A percentile compares a stretch with the other conserved stretches of the same genome.
Conservation (phyloP, 2,113 vertebrate genomes). For the Elaphurus davidianus region DNA sequence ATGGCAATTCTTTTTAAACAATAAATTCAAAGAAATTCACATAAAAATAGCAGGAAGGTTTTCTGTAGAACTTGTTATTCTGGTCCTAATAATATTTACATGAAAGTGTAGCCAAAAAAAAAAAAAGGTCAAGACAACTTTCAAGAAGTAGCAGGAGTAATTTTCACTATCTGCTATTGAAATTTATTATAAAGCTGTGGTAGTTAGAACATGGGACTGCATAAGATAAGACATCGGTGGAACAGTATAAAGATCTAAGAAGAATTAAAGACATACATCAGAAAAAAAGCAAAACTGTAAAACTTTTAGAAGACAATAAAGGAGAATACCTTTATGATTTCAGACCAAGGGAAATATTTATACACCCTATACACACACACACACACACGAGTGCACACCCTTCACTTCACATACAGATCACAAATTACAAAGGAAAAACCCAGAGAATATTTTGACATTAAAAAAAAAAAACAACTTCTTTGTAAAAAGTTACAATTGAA, state of each 20-base stretch:
- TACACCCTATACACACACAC: not conserved
- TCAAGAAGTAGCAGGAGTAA: not conserved
- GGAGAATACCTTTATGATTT: not conserved
- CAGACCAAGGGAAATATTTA: not conserved
- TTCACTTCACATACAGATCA: not conserved
- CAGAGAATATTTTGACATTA: not conserved
- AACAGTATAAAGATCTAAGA: not conserved
- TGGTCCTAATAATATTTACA: not conserved
- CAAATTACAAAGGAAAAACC: not conserved
- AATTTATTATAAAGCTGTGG: not conserved
- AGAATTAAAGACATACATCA: not conserved
- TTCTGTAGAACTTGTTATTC: not conserved
- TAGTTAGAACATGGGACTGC: not conserved
- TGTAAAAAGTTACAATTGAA: not conserved
- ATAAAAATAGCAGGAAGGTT: not conserved
- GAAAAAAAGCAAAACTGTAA: not conserved
- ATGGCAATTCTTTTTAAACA: not conserved
- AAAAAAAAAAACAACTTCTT: not conserved
- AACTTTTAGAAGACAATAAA: not conserved
- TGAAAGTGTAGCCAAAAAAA: not conserved
- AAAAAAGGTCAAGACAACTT: not conserved
- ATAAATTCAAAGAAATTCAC: not conserved
- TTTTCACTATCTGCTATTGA: not conserved
- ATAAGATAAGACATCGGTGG: not conserved
- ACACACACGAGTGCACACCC: not conserved